Base-by-base conservation (phyloP, 2,797 vertebrate species). In the Furcifer pardalis region DNA sequence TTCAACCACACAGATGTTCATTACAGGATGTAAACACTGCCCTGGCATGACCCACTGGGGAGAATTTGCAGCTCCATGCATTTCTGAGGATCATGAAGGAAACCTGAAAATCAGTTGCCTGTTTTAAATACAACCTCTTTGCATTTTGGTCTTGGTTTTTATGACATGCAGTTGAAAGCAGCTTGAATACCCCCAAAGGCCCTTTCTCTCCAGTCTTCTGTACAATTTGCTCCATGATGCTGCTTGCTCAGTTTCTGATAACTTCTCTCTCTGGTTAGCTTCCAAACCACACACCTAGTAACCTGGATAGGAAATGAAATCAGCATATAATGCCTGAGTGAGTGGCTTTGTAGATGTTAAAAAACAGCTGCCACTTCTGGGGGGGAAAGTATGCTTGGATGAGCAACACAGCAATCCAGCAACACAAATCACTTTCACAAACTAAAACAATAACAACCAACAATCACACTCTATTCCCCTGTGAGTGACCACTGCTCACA, bases 21-120 rank as follows among this genome's bases (percentile, higher is more conserved):
- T 93, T 85, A 89, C 63, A 40, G 90, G 42, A 81, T 78, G 88
- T 71, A 89, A 91, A 88, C 86, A 86, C 52, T 82, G 88, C 86
- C 86, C 92, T 86, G 0, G 0, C 8, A 77, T 74, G 87, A 88
- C 85, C 91, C 66, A 0, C 2, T 0, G 0, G 25, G 46, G 52
- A 82, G 65, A 66, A 1, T 10, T 56, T 0, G 35, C 66, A 80
- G 80, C 35, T 32, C 13, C 4, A 13, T 27, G 27, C 65, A 40
- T 63, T 35, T 69, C 83, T 0, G 8, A 23, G 1, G 0, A 12
- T 0, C 59, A 77, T 73, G 52, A 1, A 1, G 21, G 80, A 79
- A 79, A 3, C 35, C n/a, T 5, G 2, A 46, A 23, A 0, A 0
- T 0, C 0, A 21, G 62, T 9, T 6, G 2, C 1, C 13, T 1